These are phyloP conservation scores for Ophiodon elongatus DNA, from an alignment of 2,113 vertebrate species.

Conservation along the genomic window DNA sequence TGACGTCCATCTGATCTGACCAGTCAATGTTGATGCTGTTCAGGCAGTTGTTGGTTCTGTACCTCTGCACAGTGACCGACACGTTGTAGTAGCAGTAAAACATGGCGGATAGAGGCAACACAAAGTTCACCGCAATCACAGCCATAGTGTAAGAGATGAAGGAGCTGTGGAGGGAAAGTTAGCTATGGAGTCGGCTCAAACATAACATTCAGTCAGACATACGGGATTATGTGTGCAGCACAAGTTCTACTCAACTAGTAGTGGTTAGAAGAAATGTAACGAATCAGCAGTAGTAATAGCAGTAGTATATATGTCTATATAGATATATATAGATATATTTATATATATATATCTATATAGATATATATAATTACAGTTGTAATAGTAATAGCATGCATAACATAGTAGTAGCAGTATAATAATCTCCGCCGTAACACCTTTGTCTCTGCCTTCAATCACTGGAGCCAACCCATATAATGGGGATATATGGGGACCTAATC, in stretches of 20 bases:
- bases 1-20: slow-evolving; percentile 96
- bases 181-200: neutral
- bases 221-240: neutral
- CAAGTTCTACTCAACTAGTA: no score
- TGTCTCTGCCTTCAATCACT: neutral
- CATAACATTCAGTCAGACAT: neutral
- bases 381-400: no score
- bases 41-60: slow-evolving; percentile 82
- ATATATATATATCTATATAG: no score
- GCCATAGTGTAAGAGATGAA: slow-evolving; percentile 97
- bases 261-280: no score
- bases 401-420: no score
- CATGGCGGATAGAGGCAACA: slow-evolving; percentile 93
- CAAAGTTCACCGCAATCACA: slow-evolving; percentile 93
- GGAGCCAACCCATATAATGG: neutral
- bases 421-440: no score
- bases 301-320: no score
- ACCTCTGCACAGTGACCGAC: slow-evolving; percentile 87
- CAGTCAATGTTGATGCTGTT: slow-evolving; percentile 88
- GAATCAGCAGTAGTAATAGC: no score
- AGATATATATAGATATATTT: no score
- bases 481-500: no score
- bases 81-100: slow-evolving; percentile 97
- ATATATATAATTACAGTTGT: neutral
- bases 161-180: slow-evolving; percentile 83